These are phyloP conservation scores for Dynastes grantii DNA, from an alignment of 2,888 invertebrate genomes.

Conservation along the genomic window DNA sequence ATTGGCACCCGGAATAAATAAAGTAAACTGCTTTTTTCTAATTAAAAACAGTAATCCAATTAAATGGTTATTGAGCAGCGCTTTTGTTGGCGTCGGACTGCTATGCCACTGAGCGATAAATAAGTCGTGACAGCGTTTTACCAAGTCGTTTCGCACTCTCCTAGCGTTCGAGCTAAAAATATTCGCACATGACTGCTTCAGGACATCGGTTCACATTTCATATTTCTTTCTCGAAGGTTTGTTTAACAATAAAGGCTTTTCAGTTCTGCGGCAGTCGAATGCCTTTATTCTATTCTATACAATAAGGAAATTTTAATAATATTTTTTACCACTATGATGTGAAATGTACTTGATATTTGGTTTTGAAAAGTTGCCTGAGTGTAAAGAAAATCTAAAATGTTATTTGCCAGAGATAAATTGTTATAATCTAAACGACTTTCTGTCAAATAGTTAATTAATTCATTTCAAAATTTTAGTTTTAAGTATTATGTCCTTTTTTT, in stretches of 20 bases:
- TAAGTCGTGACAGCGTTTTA: constrained; percentile 32
- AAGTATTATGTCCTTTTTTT: too few species aligned
- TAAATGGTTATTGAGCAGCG: constrained; percentile 51
- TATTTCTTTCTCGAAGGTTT: neutral
- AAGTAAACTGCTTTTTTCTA: constrained; percentile 26
- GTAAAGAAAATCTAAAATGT: too few species aligned
- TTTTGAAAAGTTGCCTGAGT: too few species aligned
- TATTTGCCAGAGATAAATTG: too few species aligned
- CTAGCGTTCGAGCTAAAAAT: neutral
- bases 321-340: too few species aligned
- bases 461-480: too few species aligned
- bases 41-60: constrained; percentile 51
- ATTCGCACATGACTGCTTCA: constrained; percentile 27
- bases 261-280: neutral
- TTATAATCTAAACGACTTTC: too few species aligned
- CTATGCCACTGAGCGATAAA: constrained; percentile 18
- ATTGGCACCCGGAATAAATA: constrained; percentile 20
- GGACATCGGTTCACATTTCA: constrained; percentile 7
- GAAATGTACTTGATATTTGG: too few species aligned
- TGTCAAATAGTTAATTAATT: too few species aligned
- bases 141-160: constrained; percentile 3
- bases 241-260: neutral
- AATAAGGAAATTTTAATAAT: neutral
- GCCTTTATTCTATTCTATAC: neutral
- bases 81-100: constrained; percentile 30